A percentile compares a stretch with the other conserved stretches of the same genome.
Conservation (phyloP, 2,113 vertebrate genomes). For the Columba livia region DNA sequence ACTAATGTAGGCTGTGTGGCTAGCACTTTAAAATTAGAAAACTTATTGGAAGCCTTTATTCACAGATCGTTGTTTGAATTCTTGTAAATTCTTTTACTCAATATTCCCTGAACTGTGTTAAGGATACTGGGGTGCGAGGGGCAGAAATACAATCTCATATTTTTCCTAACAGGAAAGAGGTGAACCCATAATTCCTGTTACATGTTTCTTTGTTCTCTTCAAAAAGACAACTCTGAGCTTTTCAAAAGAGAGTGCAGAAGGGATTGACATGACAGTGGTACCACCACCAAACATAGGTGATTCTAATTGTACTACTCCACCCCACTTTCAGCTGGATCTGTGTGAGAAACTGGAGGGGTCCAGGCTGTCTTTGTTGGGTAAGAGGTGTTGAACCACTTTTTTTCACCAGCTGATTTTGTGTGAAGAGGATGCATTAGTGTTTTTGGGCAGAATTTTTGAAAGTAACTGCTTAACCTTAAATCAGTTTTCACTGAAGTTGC, state of each 20-base stretch:
- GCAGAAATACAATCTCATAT: background rate
- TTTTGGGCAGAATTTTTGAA: background rate
- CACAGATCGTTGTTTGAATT: background rate
- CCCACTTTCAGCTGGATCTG: background rate
- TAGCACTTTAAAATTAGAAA: background rate
- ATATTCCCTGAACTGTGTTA: background rate
- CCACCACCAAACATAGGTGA: background rate
- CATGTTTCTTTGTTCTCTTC: background rate
- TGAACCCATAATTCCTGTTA: background rate
- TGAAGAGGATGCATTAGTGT: background rate
- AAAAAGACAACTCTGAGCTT: background rate
- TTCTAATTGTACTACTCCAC: background rate
- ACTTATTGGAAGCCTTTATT: background rate
- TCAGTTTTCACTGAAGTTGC: background rate
- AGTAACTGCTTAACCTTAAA: background rate
- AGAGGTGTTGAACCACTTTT: background rate
- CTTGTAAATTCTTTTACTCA: background rate
- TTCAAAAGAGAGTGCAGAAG: background rate
- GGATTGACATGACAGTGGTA: background rate
- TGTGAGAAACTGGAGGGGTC: background rate
- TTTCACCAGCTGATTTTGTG: background rate
- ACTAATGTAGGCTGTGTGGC: background rate
- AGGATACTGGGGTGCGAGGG: background rate
- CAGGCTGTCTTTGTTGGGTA: background rate
- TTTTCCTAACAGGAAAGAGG: background rate